Conservation (phyloP, 2,113 vertebrate species). For the Apteryx mantelli region DNA sequence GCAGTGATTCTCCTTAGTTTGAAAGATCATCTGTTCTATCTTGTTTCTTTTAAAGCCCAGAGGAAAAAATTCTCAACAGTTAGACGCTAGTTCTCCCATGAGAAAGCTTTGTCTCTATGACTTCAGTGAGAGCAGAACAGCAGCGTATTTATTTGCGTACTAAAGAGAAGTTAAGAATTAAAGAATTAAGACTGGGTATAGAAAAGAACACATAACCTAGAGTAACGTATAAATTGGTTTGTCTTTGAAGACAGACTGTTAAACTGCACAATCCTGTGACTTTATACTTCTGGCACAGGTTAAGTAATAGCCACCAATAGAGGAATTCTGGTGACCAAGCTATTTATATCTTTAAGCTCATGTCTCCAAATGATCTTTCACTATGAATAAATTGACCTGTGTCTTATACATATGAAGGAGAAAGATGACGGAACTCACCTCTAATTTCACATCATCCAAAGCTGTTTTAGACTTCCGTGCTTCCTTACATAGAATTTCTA, state of each 20-base stretch:
- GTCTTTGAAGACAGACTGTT: neutral
- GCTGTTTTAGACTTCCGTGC: slow-evolving; percentile 23
- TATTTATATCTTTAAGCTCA: neutral
- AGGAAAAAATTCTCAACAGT: neutral
- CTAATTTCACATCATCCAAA: slow-evolving; percentile 45
- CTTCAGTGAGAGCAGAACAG: neutral
- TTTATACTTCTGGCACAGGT: neutral
- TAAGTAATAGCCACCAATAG: neutral
- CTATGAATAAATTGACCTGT: neutral
- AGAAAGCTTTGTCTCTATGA: neutral
- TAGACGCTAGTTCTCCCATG: neutral
- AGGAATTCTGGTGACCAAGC: neutral
- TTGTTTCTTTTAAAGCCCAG: neutral
- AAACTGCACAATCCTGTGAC: neutral
- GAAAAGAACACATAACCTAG: neutral
- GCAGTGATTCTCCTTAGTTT: neutral
- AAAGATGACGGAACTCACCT: slow-evolving; percentile 67
- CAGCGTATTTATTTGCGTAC: neutral
- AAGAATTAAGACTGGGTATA: neutral
- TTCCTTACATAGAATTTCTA: slow-evolving; percentile 55
- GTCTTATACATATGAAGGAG: neutral
- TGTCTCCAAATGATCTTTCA: neutral
- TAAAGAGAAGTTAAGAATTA: neutral
- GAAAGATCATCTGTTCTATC: neutral
- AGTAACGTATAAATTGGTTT: neutral